phyloP scores from a whole-genome alignment of 2,888 invertebrate genomes.

The Drosophila ezoana region DNA sequence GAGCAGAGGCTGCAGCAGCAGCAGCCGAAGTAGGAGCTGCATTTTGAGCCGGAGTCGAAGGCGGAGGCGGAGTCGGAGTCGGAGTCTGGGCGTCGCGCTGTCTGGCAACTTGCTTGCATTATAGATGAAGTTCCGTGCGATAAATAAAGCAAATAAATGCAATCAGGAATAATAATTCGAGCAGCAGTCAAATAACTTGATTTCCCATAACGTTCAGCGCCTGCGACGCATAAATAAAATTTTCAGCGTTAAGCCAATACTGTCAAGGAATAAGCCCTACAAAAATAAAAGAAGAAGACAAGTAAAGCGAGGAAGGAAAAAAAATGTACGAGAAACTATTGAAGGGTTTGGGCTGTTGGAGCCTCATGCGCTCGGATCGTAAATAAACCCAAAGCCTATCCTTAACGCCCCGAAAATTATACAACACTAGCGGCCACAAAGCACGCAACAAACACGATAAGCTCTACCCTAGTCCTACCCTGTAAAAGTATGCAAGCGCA shows the following conservation, averaged over 20 bases:
- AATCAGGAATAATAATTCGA: slow-evolving; percentile 79
- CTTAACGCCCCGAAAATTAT: slow-evolving; percentile 37
- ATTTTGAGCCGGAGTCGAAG: not conserved
- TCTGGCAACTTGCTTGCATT: slow-evolving; percentile 71
- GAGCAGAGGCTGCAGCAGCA: not conserved
- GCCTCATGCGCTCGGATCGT: slow-evolving; percentile 46
- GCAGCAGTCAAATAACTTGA: slow-evolving; percentile 75
- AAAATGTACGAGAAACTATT: slow-evolving; percentile 1
- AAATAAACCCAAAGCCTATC: slow-evolving; percentile 63
- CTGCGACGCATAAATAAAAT: slow-evolving; percentile 65
- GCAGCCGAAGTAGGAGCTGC: not conserved
- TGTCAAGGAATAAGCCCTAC: slow-evolving; percentile 1
- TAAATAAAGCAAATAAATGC: slow-evolving; percentile 75
- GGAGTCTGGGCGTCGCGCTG: slow-evolving; percentile 38
- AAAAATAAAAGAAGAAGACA: not conserved
- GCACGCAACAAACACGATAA: not conserved
- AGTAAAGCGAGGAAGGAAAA: not conserved
- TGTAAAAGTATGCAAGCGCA: not conserved
- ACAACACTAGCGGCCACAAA: slow-evolving; percentile 7
- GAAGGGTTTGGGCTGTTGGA: slow-evolving; percentile 1
- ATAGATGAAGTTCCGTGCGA: slow-evolving; percentile 71
- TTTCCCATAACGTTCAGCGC: slow-evolving; percentile 52
- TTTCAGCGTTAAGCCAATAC: slow-evolving; percentile 44
- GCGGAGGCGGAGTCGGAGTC: not conserved
- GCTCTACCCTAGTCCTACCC: slow-evolving; percentile 12